A percentile compares a stretch with the other conserved stretches of the same genome.
Conservation (phyloP, 2,888 invertebrate genomes). For the Bombylius major region DNA sequence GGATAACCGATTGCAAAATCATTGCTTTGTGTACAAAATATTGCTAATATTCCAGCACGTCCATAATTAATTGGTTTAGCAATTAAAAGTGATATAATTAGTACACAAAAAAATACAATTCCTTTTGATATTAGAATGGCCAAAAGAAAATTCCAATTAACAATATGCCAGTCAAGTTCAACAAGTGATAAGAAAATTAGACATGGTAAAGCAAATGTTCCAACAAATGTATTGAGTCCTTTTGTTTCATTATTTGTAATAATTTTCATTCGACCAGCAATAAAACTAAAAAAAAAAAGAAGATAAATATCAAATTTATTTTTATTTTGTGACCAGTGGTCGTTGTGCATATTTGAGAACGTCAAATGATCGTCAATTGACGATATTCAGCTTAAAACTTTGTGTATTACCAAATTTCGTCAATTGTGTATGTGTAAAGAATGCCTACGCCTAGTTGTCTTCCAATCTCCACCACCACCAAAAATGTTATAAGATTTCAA, state of each 20-base stretch:
- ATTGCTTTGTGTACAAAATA: constrained; percentile 94
- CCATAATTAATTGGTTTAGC: constrained; percentile 71
- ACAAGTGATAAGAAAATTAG: constrained; percentile 84
- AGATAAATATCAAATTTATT: constrained; percentile 2
- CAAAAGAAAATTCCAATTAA: constrained; percentile 85
- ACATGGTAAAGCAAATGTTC: constrained; percentile 84
- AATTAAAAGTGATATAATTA: constrained; percentile 62
- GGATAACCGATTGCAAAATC: constrained; percentile 96
- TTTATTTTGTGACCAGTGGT: background rate
- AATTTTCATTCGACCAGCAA: constrained; percentile 71
- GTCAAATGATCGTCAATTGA: too few species aligned
- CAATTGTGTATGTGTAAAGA: too few species aligned
- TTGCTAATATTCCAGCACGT: constrained; percentile 80
- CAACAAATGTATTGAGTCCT: constrained; percentile 85
- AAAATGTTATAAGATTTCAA: too few species aligned
- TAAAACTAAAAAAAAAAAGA: constrained; percentile 47
- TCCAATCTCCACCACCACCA: too few species aligned
- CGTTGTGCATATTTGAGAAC: too few species aligned
- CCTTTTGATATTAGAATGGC: constrained; percentile 78
- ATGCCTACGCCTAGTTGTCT: too few species aligned
- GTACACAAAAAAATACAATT: constrained; percentile 68
- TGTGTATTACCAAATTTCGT: too few species aligned
- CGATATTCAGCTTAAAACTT: too few species aligned
- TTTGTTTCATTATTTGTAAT: constrained; percentile 74
- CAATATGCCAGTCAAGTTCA: constrained; percentile 63